phyloP scores from a whole-genome alignment of 2,797 vertebrate genomes.

The Artibeus jamaicensis region DNA sequence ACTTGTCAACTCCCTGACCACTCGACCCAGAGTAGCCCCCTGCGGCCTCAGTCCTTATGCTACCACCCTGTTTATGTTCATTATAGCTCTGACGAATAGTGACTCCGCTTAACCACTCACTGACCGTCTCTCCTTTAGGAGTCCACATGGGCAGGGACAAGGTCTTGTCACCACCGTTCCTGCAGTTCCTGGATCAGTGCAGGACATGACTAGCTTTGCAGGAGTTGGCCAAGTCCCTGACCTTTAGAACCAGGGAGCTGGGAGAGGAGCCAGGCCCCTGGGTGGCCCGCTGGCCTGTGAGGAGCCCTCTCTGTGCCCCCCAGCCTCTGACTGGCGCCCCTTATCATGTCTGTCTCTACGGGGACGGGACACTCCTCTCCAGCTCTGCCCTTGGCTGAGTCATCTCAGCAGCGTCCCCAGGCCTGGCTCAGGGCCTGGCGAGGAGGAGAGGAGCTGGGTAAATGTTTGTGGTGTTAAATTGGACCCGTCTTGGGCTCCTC shows the following conservation, averaged over 20 bases:
- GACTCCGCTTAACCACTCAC: neutral
- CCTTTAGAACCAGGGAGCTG: neutral
- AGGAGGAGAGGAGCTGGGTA: neutral
- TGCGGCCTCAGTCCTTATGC: neutral
- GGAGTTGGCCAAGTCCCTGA: neutral
- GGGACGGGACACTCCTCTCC: neutral
- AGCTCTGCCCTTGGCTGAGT: slow-evolving; percentile 30
- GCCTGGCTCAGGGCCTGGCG: slow-evolving; percentile 36
- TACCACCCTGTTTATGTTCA: neutral
- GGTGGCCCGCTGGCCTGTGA: fast-evolving
- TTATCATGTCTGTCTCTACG: neutral
- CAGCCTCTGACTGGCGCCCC: neutral
- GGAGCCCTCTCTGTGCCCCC: neutral
- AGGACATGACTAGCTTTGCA: fast-evolving
- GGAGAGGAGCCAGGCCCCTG: neutral
- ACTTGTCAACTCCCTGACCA: neutral
- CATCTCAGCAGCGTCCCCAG: neutral
- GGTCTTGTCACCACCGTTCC: neutral
- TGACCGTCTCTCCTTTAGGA: neutral
- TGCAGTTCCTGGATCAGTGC: neutral
- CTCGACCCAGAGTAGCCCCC: neutral
- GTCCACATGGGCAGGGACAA: neutral
- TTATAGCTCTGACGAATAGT: neutral
- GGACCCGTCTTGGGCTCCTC: slow-evolving; percentile 39
- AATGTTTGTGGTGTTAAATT: slow-evolving; percentile 53